Base-by-base conservation (phyloP, 1,140 invertebrate species). In the Drosophila obscura region DNA sequence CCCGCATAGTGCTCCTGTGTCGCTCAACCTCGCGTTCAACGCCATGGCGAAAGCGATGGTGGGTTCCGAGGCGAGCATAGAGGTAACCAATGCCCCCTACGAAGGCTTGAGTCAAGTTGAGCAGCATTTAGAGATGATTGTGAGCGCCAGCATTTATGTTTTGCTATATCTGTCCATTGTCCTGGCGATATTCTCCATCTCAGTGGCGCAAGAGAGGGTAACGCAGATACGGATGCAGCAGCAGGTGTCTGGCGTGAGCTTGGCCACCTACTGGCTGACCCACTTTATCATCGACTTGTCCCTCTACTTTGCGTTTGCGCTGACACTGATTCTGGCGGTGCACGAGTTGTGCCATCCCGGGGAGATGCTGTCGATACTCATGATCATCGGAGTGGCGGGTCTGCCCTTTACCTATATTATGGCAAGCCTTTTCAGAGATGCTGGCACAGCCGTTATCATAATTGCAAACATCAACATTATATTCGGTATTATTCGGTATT, bases 1-100 rank as follows among this genome's bases (percentile, higher is more conserved):
- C 80, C 95, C 26, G 16, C 57, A 96, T 88, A 93, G 94, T 35
- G 92, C 94, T 5, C 94, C 94, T 0, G 93, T 95, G 15, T 92
- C 94, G 1, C 85, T 96, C 31, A 93, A 93, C 44, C 87, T 94
- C 7, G 90, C 94, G 2, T 93, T 94, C 63, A 94, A 95, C 80
- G 93, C 94, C 2, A 83, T 45, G 95, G 50, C 50, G 5, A 22
- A 35, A 3, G 15, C 24, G 3, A 15, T 46, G 5, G 13, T 63
- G 7, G 59, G 24, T 9, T 1, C 31, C 1, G 6, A 68, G 5
- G 28, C 28, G n/a, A 49, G 16, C 11, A 28, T 68, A 5, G 59
- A 63, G 9, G 50, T 62, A 11, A 28, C 16, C 2, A 62, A 22
- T 50, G 13, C 13, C 2, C 59, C 59, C 0, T 45, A 24, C 7